Conservation (phyloP, 2,888 invertebrate species). For the Pyrrhia umbra region DNA sequence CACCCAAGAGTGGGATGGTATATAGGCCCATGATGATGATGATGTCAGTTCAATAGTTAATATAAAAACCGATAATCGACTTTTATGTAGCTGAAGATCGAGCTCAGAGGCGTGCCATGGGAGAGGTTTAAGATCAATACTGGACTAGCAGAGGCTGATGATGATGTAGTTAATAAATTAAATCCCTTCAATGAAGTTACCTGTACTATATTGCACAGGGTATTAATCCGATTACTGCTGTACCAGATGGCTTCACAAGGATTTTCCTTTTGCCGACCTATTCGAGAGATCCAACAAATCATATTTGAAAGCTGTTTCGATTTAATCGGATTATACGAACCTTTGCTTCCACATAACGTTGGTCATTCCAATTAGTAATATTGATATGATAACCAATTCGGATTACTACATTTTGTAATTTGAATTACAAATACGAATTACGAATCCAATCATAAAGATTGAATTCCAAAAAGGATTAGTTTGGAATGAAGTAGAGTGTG, state of each 20-base stretch:
- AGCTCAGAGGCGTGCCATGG: no score
- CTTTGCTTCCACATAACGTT: slow-evolving; percentile 21
- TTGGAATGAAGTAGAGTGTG: not conserved
- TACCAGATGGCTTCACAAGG: slow-evolving; percentile 10
- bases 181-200: no score
- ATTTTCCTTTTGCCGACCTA: slow-evolving; percentile 21
- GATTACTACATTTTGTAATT: slow-evolving; percentile 17
- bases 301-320: slow-evolving; percentile 36
- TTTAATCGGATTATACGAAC: slow-evolving; percentile 50
- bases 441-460: no score
- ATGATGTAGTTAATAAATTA: no score
- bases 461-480: not conserved
- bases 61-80: no score
- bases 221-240: slow-evolving; percentile 14
- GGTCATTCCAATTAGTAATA: slow-evolving; percentile 28
- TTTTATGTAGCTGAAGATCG: no score
- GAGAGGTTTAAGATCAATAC: no score
- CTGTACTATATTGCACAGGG: slow-evolving; percentile 2
- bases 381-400: slow-evolving; percentile 12
- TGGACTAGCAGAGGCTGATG: no score
- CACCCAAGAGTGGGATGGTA: no score
- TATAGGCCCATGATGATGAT: no score
- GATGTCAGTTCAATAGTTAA: no score
- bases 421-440: slow-evolving; percentile 23
- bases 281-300: slow-evolving; percentile 3